A percentile compares a stretch with the other conserved stretches of the same genome.
Conservation (phyloP, 2,797 vertebrate species). For the Propithecus deckenii region DNA sequence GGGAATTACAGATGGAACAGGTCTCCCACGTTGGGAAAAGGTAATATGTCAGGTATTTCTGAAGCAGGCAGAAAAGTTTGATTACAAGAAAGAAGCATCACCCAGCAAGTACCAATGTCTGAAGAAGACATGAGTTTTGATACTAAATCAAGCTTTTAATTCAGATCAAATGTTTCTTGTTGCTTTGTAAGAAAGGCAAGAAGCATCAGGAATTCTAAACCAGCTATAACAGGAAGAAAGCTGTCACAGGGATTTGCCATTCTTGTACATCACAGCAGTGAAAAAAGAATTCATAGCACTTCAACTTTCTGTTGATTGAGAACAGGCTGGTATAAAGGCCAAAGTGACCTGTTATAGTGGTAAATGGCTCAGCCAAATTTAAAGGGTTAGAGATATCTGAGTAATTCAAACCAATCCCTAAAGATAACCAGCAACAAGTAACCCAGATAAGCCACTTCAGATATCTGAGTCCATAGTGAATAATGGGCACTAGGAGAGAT, state of each 20-base stretch:
- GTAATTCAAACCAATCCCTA: background rate
- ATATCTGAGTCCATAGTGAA: background rate
- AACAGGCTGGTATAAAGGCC: background rate
- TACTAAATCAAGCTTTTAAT: background rate
- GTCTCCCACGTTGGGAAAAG: background rate
- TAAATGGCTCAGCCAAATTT: background rate
- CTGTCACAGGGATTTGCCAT: background rate
- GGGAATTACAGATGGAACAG: background rate
- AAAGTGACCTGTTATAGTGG: background rate
- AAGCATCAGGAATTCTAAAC: background rate
- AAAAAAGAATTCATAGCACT: background rate
- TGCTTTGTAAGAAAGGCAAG: background rate
- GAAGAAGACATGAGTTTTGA: background rate
- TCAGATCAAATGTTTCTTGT: background rate
- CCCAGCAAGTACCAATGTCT: background rate
- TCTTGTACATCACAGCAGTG: background rate
- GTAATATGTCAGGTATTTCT: background rate
- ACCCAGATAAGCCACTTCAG: background rate
- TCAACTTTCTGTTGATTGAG: background rate
- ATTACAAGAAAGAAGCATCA: background rate
- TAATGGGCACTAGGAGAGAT: background rate
- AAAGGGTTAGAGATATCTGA: background rate
- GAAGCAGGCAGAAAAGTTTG: background rate
- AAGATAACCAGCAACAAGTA: background rate
- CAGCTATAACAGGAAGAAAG: background rate